Evolutionary conservation across 2,797 vertebrate genomes (phyloP), one percentile per base, ranked within the genome.

Genomic region (Acanthiza pusilla): DNA sequence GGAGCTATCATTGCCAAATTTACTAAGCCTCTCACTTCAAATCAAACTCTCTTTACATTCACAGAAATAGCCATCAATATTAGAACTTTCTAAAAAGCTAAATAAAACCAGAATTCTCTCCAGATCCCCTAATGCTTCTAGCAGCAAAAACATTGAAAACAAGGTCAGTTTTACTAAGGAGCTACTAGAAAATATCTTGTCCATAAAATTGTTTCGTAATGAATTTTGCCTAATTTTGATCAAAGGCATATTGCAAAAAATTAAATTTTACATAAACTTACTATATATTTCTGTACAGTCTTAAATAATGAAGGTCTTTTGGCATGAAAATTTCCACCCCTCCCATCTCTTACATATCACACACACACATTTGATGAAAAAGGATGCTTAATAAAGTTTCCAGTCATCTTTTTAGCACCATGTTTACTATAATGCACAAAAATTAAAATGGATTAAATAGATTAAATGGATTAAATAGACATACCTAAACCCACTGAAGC

Each of bases 261-360:
- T 2, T 25, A 75, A n/a, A n/a, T 34, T 50, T 68, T 70, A 43
- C 17, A 18, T 85, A 50, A 79, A 65, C 10, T 36, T 81, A 32
- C 23, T 65, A 26, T 38, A 13, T 26, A 2, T 40, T 2, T 68
- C 7, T 72, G 18, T 58, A 26, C 4, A 30, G 13, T 62, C 7
- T 9, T 91, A 85, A 75, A 58, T 42, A 5, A 10, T 62, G 16
- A 79, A 65, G 11, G 12, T 4, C 34, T 77, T 16, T 55, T 63
- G 10, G 45, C 11, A 9, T 25, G 15, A 51, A 68, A 58, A 70
- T 54, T 61, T 12, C 1, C 2, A 3, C 2, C 7, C 2, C 2
- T 22, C 5, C 15, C 4, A 32, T 16, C 4, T 6, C 5, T 70
- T 66, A 47, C 16, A 16, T 34, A 25, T 2, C n/a, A 32, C 23